Evolutionary conservation across 2,888 invertebrate genomes (phyloP).

Genomic region (Rhorus exstirpatorius): DNA sequence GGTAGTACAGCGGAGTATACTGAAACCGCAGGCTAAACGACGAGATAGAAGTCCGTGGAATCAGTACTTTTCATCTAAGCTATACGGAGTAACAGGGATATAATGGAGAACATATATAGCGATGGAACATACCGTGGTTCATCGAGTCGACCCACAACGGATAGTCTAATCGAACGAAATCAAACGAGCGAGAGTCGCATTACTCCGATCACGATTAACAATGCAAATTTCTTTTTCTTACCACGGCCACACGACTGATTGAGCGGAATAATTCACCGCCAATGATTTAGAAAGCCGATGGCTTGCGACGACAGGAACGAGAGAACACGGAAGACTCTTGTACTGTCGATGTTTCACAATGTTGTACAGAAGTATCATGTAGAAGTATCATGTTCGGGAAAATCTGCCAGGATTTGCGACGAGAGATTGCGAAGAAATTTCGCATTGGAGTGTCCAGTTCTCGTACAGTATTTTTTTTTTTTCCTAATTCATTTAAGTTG

Average conservation of each 20-base stretch:
- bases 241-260: slow-evolving; percentile 63
- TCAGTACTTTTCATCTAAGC: slow-evolving; percentile 62
- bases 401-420: too few species aligned
- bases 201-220: slow-evolving; percentile 82
- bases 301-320: slow-evolving; percentile 28
- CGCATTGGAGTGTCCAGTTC: too few species aligned
- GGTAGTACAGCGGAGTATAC: slow-evolving; percentile 30
- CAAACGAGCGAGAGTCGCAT: slow-evolving; percentile 67
- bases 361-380: not conserved
- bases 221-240: slow-evolving; percentile 77
- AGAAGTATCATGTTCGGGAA: not conserved
- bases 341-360: slow-evolving; percentile 34
- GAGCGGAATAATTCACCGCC: slow-evolving; percentile 78
- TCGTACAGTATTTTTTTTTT: too few species aligned
- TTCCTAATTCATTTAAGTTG: not conserved
- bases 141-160: slow-evolving; percentile 21
- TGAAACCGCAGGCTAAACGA: slow-evolving; percentile 23
- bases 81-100: slow-evolving; percentile 35
- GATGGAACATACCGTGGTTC: slow-evolving; percentile 24
- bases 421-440: too few species aligned
- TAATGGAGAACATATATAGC: slow-evolving; percentile 32
- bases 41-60: slow-evolving; percentile 33
- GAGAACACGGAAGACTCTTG: slow-evolving; percentile 13
- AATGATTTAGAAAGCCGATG: slow-evolving; percentile 81
- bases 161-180: slow-evolving; percentile 38